Evolutionary conservation across 2,113 vertebrate species (phyloP).

Genomic region (Podocnemis expansa): DNA sequence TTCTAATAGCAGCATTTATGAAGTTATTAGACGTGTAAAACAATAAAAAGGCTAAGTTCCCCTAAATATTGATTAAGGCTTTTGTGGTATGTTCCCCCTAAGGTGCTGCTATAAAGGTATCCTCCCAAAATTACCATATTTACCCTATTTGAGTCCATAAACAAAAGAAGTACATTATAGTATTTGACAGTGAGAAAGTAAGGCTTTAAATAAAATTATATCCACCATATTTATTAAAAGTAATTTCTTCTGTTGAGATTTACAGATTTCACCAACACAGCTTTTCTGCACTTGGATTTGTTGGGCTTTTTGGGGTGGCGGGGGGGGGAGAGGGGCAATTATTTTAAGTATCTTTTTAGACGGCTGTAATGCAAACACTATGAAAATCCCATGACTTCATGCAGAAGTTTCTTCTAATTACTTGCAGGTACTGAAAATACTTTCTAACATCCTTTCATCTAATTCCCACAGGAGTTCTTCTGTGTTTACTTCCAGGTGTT

Average conservation of each 20-base stretch:
- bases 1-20: no score
- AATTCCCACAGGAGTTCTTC: neutral
- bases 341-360: neutral
- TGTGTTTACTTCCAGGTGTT: constrained; percentile 1
- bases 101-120: no score
- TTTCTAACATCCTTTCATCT: neutral
- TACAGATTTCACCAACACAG: neutral
- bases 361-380: neutral
- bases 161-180: neutral
- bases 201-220: neutral
- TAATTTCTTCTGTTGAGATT: neutral
- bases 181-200: neutral
- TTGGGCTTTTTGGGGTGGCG: neutral
- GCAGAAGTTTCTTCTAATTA: neutral
- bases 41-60: no score
- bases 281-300: neutral
- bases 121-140: neutral
- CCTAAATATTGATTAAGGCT: no score
- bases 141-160: neutral
- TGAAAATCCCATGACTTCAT: neutral
- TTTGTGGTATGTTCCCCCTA: no score
- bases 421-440: no score
- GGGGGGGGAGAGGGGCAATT: no score
- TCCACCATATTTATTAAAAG: neutral
- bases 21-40: neutral